Evolutionary conservation across 2,797 vertebrate species (phyloP).

Genomic region (Picus viridis): DNA sequence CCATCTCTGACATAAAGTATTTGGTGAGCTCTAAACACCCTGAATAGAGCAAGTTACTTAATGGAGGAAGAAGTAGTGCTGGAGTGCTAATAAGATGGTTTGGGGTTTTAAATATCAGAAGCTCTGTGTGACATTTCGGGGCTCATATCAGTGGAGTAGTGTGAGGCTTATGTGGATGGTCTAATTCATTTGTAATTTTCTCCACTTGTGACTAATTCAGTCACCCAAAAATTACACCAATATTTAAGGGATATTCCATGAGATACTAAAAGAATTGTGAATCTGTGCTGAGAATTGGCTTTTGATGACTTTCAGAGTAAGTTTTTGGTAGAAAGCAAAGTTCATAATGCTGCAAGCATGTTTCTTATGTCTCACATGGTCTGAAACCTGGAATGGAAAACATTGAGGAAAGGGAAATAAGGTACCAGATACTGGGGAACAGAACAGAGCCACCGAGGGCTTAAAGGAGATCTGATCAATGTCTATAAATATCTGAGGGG

Average conservation of each 20-base stretch:
- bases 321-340: not conserved
- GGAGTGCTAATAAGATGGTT: not conserved
- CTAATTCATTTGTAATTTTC: not conserved
- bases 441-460: not conserved
- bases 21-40: not conserved
- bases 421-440: not conserved
- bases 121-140: not conserved
- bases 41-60: not conserved
- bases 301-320: not conserved
- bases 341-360: not conserved
- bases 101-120: not conserved
- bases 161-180: not conserved
- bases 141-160: not conserved
- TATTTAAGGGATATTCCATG: not conserved
- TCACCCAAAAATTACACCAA: not conserved
- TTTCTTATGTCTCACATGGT: not conserved
- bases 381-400: not conserved
- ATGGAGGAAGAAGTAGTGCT: not conserved
- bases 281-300: not conserved
- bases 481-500: no score
- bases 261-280: not conserved
- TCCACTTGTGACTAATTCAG: not conserved
- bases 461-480: not conserved
- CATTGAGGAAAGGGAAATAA: not conserved
- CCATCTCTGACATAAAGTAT: not conserved